Evolutionary conservation across 2,888 invertebrate species (phyloP).

Genomic region (Calliphora vomitoria): DNA sequence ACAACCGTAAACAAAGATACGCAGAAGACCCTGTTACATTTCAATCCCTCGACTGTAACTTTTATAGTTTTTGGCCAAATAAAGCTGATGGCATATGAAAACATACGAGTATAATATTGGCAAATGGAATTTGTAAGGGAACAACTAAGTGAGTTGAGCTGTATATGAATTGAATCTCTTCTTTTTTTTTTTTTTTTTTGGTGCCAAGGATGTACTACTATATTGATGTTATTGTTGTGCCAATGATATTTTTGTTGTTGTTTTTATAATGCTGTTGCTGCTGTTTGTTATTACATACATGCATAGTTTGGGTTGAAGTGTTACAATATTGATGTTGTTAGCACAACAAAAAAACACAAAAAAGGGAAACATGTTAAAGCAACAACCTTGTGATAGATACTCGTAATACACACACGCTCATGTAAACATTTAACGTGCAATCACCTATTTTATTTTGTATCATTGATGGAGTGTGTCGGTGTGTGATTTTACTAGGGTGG

Average conservation of each 20-base stretch:
- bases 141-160: no score
- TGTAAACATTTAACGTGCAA: conserved; percentile 28
- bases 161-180: not conserved
- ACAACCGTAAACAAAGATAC: not conserved
- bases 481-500: not conserved
- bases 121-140: not conserved
- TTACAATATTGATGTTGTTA: conserved; percentile 25
- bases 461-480: not conserved
- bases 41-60: not conserved
- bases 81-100: not conserved
- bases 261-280: conserved; percentile 1
- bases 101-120: not conserved
- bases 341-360: not conserved
- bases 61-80: conserved; percentile 1
- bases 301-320: conserved; percentile 11
- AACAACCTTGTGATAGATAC: conserved; percentile 34
- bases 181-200: not conserved
- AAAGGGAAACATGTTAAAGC: conserved; percentile 2
- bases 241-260: conserved; percentile 16
- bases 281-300: not conserved
- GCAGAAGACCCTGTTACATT: not conserved
- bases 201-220: conserved; percentile 8
- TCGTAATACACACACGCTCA: not conserved
- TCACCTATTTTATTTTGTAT: conserved; percentile 5
- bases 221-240: not conserved